Base-by-base conservation (phyloP, 2,888 invertebrate species). In the Ennomos quercinarius region DNA sequence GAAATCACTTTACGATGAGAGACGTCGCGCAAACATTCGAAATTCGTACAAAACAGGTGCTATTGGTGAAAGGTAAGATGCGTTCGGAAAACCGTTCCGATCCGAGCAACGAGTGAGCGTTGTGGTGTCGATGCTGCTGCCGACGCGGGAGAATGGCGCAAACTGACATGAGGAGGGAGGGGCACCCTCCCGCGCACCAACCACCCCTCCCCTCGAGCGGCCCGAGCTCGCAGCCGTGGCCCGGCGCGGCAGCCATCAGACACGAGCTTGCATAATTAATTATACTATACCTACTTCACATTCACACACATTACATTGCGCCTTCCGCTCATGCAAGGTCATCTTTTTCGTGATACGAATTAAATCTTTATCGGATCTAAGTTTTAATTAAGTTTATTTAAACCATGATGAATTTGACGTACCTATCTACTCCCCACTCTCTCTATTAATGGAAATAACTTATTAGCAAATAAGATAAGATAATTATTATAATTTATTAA, bases 221-320 rank as follows among this genome's bases (percentile, higher is more conserved):
- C 66, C 57, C 54, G 64, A 64, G 66, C 71, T 70, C 62, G 66
- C 71, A 36, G 39, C 74, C 70, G 69, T 66, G 66, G 74, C 80
- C 81, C 79, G 78, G 74, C 80, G 80, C 79, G 78, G 17, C 17
- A 17, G 80, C 84, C 79, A 84, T 81, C 86, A 88, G 88, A 89
- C 86, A 84, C 84, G 73, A 80, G 84, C 85, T 87, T 89, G 87
- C 88, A 90, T 91, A 89, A 89, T 89, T 88, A 87, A 87, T 89
- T 83, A 84, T 76, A 84, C 82, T 27, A n/a, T n/a, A n/a, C n/a
- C 4, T 6, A 27, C 27, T 27, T 27, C 27, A 27, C 27, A 27
- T 85, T 84, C 79, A 84, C 86, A 86, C 84, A 81, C 78, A 81
- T 77, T 86, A 81, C 78, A 81, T 77, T 86, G 84, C 85, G 78